These are phyloP conservation scores for Cynopterus brachyotis DNA, from an alignment of 2,113 vertebrate genomes.

Conservation along the genomic window DNA sequence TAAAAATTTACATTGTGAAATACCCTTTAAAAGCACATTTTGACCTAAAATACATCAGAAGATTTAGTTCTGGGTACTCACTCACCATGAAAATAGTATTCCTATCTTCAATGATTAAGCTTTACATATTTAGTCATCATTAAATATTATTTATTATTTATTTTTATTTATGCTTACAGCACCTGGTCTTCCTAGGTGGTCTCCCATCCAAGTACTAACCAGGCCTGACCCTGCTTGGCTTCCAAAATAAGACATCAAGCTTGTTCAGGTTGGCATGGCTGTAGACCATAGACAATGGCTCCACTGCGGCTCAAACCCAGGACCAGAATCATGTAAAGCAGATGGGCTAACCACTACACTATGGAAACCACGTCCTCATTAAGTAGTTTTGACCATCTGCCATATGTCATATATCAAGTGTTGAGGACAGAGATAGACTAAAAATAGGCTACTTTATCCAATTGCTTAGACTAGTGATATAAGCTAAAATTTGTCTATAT, in stretches of 20 bases:
- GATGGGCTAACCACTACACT: too few relatives aligned
- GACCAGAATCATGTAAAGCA: too few relatives aligned
- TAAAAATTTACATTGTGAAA: not conserved
- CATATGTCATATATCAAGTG: not conserved
- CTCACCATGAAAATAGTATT: not conserved
- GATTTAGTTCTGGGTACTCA: not conserved
- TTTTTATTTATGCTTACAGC: too few relatives aligned
- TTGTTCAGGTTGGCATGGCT: too few relatives aligned
- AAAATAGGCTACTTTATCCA: not conserved
- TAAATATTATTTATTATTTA: not conserved
- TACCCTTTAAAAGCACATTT: not conserved
- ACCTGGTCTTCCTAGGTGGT: too few relatives aligned
- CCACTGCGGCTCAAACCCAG: too few relatives aligned
- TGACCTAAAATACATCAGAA: not conserved
- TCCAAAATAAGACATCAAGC: too few relatives aligned
- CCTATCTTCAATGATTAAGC: not conserved
- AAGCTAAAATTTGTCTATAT: not conserved
- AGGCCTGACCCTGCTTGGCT: too few relatives aligned
- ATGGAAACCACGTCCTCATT: not conserved
- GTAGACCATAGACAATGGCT: too few relatives aligned
- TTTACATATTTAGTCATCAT: not conserved
- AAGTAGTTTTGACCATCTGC: not conserved
- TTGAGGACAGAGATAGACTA: not conserved
- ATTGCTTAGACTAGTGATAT: not conserved
- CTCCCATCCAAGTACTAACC: too few relatives aligned